Conservation (phyloP, 92 coral and sea anemone species). For the Epizoanthus fatuus region DNA sequence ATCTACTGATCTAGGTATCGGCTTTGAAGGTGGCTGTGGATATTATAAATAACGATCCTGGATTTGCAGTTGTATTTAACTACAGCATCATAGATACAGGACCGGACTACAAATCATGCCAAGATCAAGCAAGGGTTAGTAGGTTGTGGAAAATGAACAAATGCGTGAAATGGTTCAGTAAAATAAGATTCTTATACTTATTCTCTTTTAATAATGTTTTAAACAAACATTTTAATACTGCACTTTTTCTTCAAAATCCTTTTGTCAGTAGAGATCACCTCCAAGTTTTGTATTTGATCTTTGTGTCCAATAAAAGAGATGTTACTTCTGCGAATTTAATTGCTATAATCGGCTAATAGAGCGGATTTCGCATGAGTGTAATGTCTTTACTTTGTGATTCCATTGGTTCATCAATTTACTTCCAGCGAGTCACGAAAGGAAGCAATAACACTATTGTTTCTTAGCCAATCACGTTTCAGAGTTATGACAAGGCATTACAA, state of each 20-base stretch:
- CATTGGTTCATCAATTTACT: no score
- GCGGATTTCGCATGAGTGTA: no score
- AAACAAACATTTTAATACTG: neutral
- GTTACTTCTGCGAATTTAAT: no score
- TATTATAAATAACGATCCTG: slow-evolving; percentile 53
- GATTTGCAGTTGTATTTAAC: slow-evolving; percentile 38
- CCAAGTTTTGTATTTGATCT: no score
- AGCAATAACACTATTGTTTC: no score
- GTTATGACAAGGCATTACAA: no score
- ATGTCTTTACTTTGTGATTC: no score
- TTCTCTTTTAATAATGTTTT: neutral
- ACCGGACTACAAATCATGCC: slow-evolving; percentile 49
- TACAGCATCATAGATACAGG: slow-evolving; percentile 63
- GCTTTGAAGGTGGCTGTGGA: slow-evolving; percentile 58
- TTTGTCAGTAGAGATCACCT: neutral
- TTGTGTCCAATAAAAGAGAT: no score
- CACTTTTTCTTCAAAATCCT: neutral
- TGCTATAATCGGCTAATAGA: no score
- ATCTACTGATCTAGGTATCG: slow-evolving; percentile 28
- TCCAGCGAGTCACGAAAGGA: no score
- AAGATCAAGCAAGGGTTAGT: slow-evolving; percentile 53
- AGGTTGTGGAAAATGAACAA: neutral
- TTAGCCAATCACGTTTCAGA: no score
- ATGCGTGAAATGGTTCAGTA: neutral
- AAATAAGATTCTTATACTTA: neutral